Percentiles rank a stretch among this genome's conserved stretches.
These are phyloP conservation scores for Musca domestica DNA, from an alignment of 1,140 invertebrate species.

Conservation along the genomic window DNA sequence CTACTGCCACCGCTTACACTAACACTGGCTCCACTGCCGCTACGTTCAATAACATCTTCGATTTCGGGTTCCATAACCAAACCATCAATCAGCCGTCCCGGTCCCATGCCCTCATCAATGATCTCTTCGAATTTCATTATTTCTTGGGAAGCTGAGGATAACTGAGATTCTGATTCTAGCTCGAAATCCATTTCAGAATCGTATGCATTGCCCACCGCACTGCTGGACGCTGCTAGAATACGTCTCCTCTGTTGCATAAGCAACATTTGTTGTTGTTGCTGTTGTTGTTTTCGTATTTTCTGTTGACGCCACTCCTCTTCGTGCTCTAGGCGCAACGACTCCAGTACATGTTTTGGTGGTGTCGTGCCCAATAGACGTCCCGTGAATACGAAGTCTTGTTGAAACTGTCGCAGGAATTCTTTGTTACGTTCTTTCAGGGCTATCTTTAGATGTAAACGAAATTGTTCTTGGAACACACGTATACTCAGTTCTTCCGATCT, in stretches of 20 bases:
- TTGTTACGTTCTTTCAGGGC: conserved; percentile 46
- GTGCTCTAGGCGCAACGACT: conserved; percentile 40
- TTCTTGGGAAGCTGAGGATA: conserved; percentile 46
- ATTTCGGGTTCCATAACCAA: conserved; percentile 50
- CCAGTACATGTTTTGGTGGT: conserved; percentile 38
- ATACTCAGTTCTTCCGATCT: conserved; percentile 49
- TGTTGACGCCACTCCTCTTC: conserved; percentile 44
- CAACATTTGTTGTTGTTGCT: conserved; percentile 20
- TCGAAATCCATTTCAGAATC: conserved; percentile 42
- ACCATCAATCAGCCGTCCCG: conserved; percentile 49
- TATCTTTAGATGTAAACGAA: conserved; percentile 40
- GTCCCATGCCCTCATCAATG: conserved; percentile 48
- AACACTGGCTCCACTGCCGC: conserved; percentile 21
- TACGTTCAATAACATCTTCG: conserved; percentile 39
- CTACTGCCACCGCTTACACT: conserved; percentile 33
- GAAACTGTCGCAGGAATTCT: conserved; percentile 48
- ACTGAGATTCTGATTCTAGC: conserved; percentile 47
- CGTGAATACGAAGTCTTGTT: conserved; percentile 44
- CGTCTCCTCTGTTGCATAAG: conserved; percentile 33
- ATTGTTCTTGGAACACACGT: conserved; percentile 47
- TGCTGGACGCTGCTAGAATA: conserved; percentile 33
- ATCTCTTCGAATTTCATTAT: conserved; percentile 52
- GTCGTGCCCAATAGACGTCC: conserved; percentile 44
- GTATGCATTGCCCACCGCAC: conserved; percentile 29
- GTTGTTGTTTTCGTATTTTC: conserved; percentile 30